Evolutionary conservation across 2,797 vertebrate genomes (phyloP).

Genomic region (Sebastiscus albofasciatus): DNA sequence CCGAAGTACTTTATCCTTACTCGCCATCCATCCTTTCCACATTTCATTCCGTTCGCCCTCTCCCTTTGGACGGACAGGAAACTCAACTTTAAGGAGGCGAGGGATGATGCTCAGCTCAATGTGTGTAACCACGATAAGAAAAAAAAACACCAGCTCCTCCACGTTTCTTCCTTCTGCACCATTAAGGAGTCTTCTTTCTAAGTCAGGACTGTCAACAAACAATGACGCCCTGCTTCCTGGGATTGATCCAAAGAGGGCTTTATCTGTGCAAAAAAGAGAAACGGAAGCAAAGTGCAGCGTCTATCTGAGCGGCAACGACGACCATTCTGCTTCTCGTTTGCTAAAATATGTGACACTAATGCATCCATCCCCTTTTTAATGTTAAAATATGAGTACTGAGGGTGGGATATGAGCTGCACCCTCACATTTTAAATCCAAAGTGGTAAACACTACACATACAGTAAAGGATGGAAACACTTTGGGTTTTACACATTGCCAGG

Average conservation of each 20-base stretch:
- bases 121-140: constrained; percentile 59
- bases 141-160: not conserved
- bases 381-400: not conserved
- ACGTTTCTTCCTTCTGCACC: not conserved
- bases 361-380: not conserved
- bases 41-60: not conserved
- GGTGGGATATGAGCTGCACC: too few relatives aligned
- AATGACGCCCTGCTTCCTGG: constrained; percentile 5
- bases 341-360: constrained; percentile 1
- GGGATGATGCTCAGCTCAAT: constrained; percentile 40
- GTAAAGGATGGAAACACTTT: too few relatives aligned
- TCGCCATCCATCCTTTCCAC: not conserved
- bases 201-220: constrained; percentile 22
- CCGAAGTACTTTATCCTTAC: not conserved
- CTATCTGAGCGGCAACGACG: not conserved
- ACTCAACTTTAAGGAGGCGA: constrained; percentile 27
- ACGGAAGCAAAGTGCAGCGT: not conserved
- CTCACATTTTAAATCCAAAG: too few relatives aligned
- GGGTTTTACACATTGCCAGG: too few relatives aligned
- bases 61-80: constrained; percentile 47
- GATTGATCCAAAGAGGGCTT: constrained; percentile 18
- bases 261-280: constrained; percentile 1
- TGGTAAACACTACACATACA: too few relatives aligned
- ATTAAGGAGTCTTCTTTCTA: constrained; percentile 1
- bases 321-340: not conserved